Evolutionary conservation across 53 echinoderm and acorn worm genomes (phyloP).

Genomic region (Holothuria leucospilota): DNA sequence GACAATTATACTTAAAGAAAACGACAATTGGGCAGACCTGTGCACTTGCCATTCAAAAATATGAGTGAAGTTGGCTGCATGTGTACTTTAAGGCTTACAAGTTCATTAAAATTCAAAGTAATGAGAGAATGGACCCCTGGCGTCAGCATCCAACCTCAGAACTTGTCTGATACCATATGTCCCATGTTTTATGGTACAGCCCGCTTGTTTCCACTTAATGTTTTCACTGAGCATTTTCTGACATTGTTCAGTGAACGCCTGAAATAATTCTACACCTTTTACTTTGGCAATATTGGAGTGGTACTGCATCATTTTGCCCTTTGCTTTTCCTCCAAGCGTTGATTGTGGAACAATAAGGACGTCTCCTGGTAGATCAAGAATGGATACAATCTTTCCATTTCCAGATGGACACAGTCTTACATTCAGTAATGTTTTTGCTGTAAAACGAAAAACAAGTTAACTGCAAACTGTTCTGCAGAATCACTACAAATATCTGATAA

Average conservation of each 20-base stretch:
- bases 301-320: slow-evolving; percentile 86
- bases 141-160: slow-evolving; percentile 40
- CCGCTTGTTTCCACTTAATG: slow-evolving; percentile 50
- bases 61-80: no score
- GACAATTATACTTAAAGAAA: no score
- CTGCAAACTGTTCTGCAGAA: no score
- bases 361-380: slow-evolving; percentile 75
- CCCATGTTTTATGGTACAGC: slow-evolving; percentile 58
- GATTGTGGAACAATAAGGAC: slow-evolving; percentile 77
- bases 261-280: slow-evolving; percentile 61
- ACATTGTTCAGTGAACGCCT: slow-evolving; percentile 59
- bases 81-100: no score
- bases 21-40: no score
- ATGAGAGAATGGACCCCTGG: slow-evolving; percentile 82
- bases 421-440: slow-evolving; percentile 71
- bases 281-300: slow-evolving; percentile 76
- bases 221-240: slow-evolving; percentile 12
- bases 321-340: slow-evolving; percentile 81
- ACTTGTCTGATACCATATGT: slow-evolving; percentile 83
- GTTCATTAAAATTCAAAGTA: slow-evolving; percentile 72
- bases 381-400: slow-evolving; percentile 59
- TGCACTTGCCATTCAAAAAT: no score
- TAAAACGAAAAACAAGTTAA: not conserved
- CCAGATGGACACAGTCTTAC: slow-evolving; percentile 60
- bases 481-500: no score